Conservation (phyloP, 2,888 invertebrate genomes). For the Epirrhoe alternata region DNA sequence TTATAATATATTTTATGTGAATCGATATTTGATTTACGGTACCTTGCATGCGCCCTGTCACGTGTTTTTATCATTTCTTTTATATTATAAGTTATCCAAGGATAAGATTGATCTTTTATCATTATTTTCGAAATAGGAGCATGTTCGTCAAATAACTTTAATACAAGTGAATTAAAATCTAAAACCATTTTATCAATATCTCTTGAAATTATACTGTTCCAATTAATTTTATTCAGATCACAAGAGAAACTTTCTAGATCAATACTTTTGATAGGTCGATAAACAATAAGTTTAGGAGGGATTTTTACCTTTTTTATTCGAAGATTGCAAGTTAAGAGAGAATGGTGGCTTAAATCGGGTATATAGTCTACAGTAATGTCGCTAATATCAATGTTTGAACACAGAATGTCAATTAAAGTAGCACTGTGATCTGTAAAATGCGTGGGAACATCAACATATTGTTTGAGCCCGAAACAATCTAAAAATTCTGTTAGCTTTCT, state of each 20-base stretch:
- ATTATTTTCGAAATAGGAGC: constrained; percentile 1
- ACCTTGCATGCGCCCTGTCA: constrained; percentile 10
- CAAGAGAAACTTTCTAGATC: too few species aligned
- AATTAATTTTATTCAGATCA: too few species aligned
- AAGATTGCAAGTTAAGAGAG: too few species aligned
- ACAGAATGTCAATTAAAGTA: constrained; percentile 8
- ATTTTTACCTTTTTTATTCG: too few species aligned
- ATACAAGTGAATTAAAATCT: not conserved
- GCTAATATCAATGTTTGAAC: constrained; percentile 3
- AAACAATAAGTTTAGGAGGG: too few species aligned
- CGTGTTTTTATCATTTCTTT: constrained; percentile 16
- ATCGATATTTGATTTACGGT: constrained; percentile 1
- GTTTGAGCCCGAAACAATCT: constrained; percentile 8
- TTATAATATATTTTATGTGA: constrained; percentile 15
- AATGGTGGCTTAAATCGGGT: constrained; percentile 5
- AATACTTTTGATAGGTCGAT: too few species aligned
- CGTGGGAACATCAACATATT: constrained; percentile 9
- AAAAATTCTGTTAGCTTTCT: constrained; percentile 8
- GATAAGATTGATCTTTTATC: not conserved
- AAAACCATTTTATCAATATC: constrained; percentile 12
- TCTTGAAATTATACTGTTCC: not conserved
- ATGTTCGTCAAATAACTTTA: constrained; percentile 7
- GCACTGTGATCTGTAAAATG: constrained; percentile 12
- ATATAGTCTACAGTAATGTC: not conserved
- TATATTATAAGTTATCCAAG: constrained; percentile 12